These are phyloP conservation scores for Takifugu ocellatus DNA, from an alignment of 2,797 vertebrate genomes.

Conservation along the genomic window DNA sequence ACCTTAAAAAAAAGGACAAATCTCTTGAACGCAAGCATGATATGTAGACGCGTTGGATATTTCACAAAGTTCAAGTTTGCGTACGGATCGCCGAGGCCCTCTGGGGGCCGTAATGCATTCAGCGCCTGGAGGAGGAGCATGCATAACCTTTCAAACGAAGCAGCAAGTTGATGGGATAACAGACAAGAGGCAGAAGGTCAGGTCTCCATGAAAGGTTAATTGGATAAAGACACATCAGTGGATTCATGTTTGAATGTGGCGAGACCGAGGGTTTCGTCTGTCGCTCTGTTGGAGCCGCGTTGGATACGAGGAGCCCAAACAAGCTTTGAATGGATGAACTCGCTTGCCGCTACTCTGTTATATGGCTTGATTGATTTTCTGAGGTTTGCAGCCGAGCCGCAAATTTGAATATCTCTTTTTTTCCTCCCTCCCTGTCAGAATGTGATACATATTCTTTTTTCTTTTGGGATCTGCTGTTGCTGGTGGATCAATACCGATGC, in stretches of 20 bases:
- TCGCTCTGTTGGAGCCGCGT: not conserved
- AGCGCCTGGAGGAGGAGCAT: not conserved
- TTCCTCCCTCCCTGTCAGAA: not conserved
- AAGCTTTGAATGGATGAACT: conserved; percentile 4
- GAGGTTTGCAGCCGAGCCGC: conserved; percentile 5
- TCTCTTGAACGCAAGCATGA: conserved; percentile 18
- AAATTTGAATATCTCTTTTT: not conserved
- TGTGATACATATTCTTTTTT: conserved; percentile 1
- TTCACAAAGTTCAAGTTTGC: conserved; percentile 20
- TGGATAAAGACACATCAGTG: conserved; percentile 1
- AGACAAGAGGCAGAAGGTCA: not conserved
- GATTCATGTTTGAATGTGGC: not conserved
- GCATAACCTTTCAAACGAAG: conserved; percentile 22
- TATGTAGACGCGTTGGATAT: conserved; percentile 23
- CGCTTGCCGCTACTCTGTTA: not conserved
- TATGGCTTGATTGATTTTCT: conserved; percentile 11
- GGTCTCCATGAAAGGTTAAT: conserved; percentile 11
- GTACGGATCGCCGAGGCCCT: conserved; percentile 2
- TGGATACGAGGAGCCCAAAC: conserved; percentile 1
- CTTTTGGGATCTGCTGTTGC: not conserved
- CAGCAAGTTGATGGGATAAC: conserved; percentile 12
- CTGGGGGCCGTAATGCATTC: not conserved
- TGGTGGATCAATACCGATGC: not conserved
- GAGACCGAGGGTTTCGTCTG: not conserved
- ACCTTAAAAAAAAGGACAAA: not conserved